Percentiles rank a stretch among this genome's conserved stretches.
Conservation (phyloP, 2,888 invertebrate species). For the Drosophila peninsularis region DNA sequence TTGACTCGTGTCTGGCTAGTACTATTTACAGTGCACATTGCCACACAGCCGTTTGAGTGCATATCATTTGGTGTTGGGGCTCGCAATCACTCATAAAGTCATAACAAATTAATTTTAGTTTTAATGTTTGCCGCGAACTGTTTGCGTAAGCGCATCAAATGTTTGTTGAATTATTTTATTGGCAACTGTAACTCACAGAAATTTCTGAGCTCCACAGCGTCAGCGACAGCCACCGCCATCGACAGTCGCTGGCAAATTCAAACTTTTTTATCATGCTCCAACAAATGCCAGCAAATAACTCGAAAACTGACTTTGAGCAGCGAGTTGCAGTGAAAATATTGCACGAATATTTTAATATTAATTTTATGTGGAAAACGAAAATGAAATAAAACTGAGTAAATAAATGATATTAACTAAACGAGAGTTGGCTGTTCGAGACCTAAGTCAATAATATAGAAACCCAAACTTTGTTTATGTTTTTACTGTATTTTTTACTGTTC, state of each 20-base stretch:
- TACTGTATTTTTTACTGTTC: conserved; percentile 44
- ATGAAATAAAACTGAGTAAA: conserved; percentile 25
- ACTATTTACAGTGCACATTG: neutral
- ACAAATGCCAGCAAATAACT: conserved; percentile 27
- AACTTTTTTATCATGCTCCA: conserved; percentile 34
- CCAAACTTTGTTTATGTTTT: conserved; percentile 18
- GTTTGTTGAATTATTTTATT: neutral
- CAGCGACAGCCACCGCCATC: neutral
- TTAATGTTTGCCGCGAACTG: neutral
- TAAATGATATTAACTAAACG: conserved; percentile 52
- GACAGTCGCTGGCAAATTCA: neutral
- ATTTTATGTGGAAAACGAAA: conserved; percentile 33
- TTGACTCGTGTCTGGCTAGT: too few relatives aligned
- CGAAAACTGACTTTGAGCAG: conserved; percentile 15
- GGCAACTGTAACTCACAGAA: conserved; percentile 1
- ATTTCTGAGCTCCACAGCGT: neutral
- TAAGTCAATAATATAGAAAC: conserved; percentile 54
- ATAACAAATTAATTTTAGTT: neutral
- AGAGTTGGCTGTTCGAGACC: conserved; percentile 31
- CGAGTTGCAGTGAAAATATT: conserved; percentile 18
- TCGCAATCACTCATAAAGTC: neutral
- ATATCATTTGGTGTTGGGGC: neutral
- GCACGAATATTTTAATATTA: conserved; percentile 55
- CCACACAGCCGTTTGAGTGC: neutral
- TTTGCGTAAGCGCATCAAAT: neutral